A percentile compares a stretch with the other conserved stretches of the same genome.
These are phyloP conservation scores for Tragelaphus buxtoni DNA, from an alignment of 2,113 vertebrate genomes.

Conservation along the genomic window DNA sequence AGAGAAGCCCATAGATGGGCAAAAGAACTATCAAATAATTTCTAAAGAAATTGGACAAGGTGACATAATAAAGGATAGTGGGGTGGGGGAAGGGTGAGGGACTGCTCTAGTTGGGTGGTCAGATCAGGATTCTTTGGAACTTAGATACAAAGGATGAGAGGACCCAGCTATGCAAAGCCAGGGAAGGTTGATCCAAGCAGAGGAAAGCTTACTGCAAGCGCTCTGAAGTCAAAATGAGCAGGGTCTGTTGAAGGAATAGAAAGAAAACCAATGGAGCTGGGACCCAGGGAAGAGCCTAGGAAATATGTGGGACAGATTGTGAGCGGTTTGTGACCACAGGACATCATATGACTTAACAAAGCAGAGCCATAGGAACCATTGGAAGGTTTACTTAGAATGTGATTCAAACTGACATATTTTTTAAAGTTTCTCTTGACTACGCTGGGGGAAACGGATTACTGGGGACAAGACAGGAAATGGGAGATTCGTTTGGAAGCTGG, in stretches of 20 bases:
- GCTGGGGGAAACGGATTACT: not conserved
- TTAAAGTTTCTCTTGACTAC: not conserved
- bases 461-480: not conserved
- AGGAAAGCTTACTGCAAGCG: not conserved
- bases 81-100: not conserved
- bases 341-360: not conserved
- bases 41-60: not conserved
- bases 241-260: not conserved
- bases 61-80: not conserved
- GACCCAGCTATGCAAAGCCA: not conserved
- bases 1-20: not conserved
- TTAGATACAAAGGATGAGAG: not conserved
- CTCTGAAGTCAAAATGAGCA: not conserved
- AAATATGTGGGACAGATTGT: fast-evolving
- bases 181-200: not conserved
- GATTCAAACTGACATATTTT: not conserved
- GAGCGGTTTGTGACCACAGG: not conserved
- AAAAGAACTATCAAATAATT: not conserved
- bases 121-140: not conserved
- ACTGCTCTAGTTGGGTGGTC: not conserved
- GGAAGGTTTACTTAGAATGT: not conserved
- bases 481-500: not conserved
- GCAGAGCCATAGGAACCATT: not conserved
- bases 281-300: not conserved
- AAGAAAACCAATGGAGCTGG: not conserved